phyloP scores from a whole-genome alignment of 2,888 invertebrate species.

The Ryuthela nishihirai region DNA sequence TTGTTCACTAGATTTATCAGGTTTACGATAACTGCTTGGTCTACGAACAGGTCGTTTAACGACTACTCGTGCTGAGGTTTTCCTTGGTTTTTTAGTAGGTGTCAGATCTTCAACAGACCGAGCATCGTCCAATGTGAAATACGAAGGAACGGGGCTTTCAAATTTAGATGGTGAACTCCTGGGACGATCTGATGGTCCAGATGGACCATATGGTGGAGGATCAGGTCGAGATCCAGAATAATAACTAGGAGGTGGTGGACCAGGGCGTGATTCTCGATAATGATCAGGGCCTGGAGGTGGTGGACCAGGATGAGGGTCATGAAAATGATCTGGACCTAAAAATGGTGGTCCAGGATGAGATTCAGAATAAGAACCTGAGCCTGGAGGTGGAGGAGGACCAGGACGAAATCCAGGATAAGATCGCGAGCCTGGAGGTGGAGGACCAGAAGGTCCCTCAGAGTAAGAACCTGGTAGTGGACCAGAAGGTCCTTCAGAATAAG shows the following conservation, averaged over 20 bases:
- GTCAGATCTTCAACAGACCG: background rate
- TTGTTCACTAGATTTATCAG: background rate
- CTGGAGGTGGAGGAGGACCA: background rate
- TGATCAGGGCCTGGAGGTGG: background rate
- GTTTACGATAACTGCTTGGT: background rate
- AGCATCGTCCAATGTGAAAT: slow-evolving; percentile 2
- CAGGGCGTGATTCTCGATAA: background rate
- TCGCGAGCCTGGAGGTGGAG: no score
- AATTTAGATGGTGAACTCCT: background rate
- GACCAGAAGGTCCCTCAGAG: no score
- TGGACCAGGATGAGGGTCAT: background rate
- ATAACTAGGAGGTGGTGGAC: background rate
- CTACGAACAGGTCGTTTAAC: background rate
- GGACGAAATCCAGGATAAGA: background rate
- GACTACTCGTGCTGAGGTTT: background rate
- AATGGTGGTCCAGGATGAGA: background rate
- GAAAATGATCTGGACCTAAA: background rate
- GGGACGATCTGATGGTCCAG: background rate
- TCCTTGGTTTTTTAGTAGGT: background rate
- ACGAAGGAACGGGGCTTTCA: background rate
- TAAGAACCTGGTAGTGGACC: no score
- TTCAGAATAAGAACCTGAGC: background rate
- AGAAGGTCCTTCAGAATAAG: no score
- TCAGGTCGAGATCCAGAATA: background rate
- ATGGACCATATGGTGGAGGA: background rate